A percentile compares a stretch with the other conserved stretches of the same genome.
These are phyloP conservation scores for Drepana arcuata DNA, from an alignment of 1,140 invertebrate genomes.

Conservation along the genomic window DNA sequence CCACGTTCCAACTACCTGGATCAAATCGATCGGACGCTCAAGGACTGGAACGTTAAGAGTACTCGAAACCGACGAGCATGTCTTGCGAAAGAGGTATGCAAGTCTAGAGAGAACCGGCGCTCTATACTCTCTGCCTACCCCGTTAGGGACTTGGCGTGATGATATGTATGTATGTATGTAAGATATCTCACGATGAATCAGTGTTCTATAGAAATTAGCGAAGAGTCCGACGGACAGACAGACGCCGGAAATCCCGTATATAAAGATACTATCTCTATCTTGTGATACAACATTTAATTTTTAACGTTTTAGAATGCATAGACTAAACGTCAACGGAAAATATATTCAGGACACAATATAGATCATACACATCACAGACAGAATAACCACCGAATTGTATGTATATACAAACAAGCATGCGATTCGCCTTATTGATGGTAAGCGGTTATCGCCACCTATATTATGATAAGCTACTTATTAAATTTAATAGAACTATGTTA, in stretches of 20 bases:
- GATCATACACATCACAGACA: too few species aligned
- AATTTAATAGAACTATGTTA: too few species aligned
- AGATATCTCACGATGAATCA: too few species aligned
- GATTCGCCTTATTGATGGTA: too few species aligned
- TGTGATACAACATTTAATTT: slow-evolving; percentile 55
- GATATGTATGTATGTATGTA: too few species aligned
- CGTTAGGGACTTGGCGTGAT: too few species aligned
- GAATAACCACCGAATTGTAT: too few species aligned
- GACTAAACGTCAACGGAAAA: slow-evolving; percentile 18
- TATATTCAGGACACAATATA: too few species aligned
- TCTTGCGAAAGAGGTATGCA: background rate
- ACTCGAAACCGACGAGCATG: background rate
- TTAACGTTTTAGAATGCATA: slow-evolving; percentile 51
- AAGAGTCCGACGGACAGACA: slow-evolving; percentile 24
- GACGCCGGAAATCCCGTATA: slow-evolving; percentile 61
- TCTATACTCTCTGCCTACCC: background rate
- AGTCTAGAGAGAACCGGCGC: background rate
- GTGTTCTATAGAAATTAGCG: slow-evolving; percentile 45
- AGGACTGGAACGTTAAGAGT: background rate
- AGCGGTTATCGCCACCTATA: too few species aligned
- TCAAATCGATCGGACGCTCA: background rate
- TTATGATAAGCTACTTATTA: too few species aligned
- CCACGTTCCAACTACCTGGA: background rate
- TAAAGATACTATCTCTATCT: slow-evolving; percentile 53
- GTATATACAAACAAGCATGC: too few species aligned